Conservation (phyloP, 2,797 vertebrate species). For the Ataeniobius toweri region DNA sequence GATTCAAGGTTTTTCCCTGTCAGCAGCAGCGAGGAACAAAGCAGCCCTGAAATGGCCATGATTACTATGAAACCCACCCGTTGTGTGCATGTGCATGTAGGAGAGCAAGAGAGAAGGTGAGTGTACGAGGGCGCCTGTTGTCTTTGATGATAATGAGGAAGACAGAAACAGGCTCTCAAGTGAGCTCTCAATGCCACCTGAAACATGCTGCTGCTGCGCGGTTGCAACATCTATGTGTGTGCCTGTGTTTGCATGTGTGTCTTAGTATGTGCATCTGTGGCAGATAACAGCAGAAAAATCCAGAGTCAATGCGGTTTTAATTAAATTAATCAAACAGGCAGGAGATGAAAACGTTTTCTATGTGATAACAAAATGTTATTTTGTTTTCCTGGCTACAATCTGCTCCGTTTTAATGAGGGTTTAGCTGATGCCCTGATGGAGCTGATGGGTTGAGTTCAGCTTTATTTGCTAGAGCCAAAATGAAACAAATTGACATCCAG, state of each 20-base stretch:
- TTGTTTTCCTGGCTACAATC: conserved; percentile 49
- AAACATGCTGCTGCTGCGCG: conserved; percentile 42
- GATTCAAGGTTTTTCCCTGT: conserved; percentile 17
- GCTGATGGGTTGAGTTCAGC: conserved; percentile 5
- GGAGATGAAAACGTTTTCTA: conserved; percentile 57
- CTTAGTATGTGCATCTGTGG: neutral
- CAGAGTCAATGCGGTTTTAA: conserved; percentile 53
- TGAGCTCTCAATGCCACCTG: conserved; percentile 59
- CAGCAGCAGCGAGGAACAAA: conserved; percentile 3
- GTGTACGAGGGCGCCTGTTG: conserved; percentile 48
- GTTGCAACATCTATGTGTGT: neutral
- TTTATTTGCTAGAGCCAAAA: neutral
- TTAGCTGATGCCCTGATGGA: conserved; percentile 28
- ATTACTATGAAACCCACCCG: conserved; percentile 51
- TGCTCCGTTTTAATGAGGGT: conserved; percentile 61
- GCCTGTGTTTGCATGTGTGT: neutral
- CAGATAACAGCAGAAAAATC: conserved; percentile 54
- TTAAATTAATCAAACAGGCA: conserved; percentile 61
- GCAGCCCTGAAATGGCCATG: conserved; percentile 35
- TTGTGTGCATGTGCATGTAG: conserved; percentile 19
- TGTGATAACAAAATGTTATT: conserved; percentile 60
- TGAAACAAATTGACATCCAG: neutral
- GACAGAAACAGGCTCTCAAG: conserved; percentile 64
- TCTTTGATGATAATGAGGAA: conserved; percentile 73
- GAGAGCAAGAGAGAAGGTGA: neutral